Evolutionary conservation across 2,797 vertebrate species (phyloP).

Genomic region (Eurystomus glaucurus): DNA sequence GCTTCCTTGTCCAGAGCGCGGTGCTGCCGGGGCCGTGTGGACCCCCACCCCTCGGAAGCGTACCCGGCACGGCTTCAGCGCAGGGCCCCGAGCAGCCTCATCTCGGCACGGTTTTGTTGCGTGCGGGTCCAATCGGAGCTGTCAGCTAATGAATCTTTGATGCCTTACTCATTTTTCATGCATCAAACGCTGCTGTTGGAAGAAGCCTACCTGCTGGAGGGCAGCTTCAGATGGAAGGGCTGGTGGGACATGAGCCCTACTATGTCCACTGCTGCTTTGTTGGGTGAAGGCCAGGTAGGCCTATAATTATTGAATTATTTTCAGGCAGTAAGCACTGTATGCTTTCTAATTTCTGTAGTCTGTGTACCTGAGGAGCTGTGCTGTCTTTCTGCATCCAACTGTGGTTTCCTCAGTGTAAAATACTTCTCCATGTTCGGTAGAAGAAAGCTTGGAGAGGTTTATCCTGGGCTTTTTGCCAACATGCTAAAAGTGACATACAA

Average conservation of each 20-base stretch:
- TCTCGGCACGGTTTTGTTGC: background rate
- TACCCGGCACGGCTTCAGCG: background rate
- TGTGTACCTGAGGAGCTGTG: background rate
- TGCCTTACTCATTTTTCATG: background rate
- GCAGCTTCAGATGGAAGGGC: background rate
- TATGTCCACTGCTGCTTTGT: background rate
- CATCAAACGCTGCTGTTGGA: background rate
- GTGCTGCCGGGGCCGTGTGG: background rate
- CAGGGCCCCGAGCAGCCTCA: background rate
- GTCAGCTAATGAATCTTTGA: background rate
- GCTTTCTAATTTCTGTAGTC: background rate
- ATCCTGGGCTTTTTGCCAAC: background rate
- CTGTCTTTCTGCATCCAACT: background rate
- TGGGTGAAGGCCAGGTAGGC: background rate
- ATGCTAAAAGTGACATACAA: rapidly evolving
- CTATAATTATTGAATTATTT: background rate
- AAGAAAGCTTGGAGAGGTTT: background rate
- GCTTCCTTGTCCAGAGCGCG: background rate
- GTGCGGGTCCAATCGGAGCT: background rate
- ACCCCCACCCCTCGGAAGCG: background rate
- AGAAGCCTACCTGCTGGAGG: background rate
- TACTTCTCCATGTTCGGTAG: background rate
- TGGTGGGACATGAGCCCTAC: background rate
- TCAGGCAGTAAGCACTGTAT: background rate
- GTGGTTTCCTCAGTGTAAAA: background rate